Evolutionary conservation across 2,888 invertebrate genomes (phyloP).

Genomic region (Thymelicus acteon): DNA sequence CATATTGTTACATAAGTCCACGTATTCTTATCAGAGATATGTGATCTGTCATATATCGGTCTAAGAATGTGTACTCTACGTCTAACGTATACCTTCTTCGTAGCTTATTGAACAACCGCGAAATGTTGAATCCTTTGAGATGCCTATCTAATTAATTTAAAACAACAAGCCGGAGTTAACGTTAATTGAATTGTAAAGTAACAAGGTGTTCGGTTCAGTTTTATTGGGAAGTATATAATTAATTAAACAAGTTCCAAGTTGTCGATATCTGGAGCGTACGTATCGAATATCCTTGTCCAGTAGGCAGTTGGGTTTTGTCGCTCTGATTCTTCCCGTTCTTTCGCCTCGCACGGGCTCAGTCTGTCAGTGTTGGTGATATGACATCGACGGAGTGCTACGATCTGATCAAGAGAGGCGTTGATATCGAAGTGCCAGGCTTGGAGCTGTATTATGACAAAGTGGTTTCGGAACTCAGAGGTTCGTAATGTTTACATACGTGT

Average conservation of each 20-base stretch:
- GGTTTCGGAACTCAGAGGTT: conserved; percentile 85
- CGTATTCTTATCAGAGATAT: conserved; percentile 43
- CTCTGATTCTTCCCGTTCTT: conserved; percentile 79
- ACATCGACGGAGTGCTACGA: conserved; percentile 81
- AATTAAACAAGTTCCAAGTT: conserved; percentile 69
- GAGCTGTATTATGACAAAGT: conserved; percentile 85
- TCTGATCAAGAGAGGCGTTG: conserved; percentile 78
- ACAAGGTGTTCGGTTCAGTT: neutral
- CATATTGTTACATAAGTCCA: conserved; percentile 25
- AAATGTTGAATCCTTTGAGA: conserved; percentile 42
- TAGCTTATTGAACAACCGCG: conserved; percentile 14
- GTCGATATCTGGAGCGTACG: conserved; percentile 73
- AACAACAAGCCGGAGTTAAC: neutral
- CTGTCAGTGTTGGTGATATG: conserved; percentile 69
- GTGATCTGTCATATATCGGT: conserved; percentile 46
- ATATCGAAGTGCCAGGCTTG: conserved; percentile 80
- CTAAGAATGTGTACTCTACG: conserved; percentile 2
- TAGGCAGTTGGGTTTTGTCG: conserved; percentile 78
- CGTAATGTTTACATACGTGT: conserved; percentile 50
- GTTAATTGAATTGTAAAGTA: conserved; percentile 1
- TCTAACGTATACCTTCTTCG: conserved; percentile 16
- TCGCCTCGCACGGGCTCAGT: conserved; percentile 63
- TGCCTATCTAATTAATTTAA: conserved; percentile 4
- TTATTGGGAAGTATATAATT: conserved; percentile 40
- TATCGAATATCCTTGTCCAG: conserved; percentile 80